A percentile compares a stretch with the other conserved stretches of the same genome.
These are phyloP conservation scores for Alligator sinensis DNA, from an alignment of 2,113 vertebrate species.

Conservation along the genomic window DNA sequence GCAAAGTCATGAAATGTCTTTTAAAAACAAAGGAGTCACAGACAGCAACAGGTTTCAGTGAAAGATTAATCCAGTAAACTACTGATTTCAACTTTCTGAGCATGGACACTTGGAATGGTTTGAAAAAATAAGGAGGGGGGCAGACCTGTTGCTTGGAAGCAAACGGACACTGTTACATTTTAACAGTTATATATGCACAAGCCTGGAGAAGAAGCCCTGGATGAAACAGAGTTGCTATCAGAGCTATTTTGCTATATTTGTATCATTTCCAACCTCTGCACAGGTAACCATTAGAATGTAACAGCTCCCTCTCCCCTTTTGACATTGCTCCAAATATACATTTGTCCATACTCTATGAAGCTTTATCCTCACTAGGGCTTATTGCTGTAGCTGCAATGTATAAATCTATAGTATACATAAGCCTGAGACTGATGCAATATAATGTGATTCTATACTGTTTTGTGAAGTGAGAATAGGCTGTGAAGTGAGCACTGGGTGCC, in stretches of 20 bases:
- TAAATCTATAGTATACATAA: background rate
- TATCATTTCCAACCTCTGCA: no score
- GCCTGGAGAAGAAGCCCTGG: no score
- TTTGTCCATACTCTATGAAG: background rate
- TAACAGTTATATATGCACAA: no score
- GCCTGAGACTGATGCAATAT: background rate
- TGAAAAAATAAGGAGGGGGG: no score
- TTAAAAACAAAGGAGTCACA: background rate
- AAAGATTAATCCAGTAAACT: background rate
- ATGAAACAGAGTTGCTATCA: no score
- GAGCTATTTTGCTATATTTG: no score
- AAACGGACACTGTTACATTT: no score
- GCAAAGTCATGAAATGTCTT: background rate
- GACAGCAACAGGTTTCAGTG: background rate
- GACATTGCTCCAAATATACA: no score
- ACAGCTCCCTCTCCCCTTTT: no score
- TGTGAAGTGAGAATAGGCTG: background rate
- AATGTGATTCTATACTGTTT: background rate
- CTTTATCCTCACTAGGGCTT: background rate
- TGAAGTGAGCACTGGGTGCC: background rate
- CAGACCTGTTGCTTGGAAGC: no score
- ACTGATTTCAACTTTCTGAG: constrained; percentile 6
- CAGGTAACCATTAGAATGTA: no score
- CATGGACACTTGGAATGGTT: background rate
- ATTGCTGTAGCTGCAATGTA: no score